These are phyloP conservation scores for Epinephelus coioides DNA, from an alignment of 2,797 vertebrate genomes.

Conservation along the genomic window DNA sequence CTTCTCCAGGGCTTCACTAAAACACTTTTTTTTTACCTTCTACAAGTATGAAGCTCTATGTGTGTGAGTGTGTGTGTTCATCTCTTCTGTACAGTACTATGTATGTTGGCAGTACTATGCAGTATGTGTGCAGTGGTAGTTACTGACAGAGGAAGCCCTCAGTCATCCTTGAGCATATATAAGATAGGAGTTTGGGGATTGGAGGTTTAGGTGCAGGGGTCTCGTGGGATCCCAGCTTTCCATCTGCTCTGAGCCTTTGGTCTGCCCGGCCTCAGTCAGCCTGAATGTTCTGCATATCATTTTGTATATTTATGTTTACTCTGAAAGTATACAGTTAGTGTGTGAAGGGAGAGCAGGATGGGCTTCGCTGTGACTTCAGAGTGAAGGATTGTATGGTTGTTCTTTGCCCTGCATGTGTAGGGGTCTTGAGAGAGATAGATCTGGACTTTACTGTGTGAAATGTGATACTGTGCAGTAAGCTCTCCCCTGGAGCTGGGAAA, in stretches of 20 bases:
- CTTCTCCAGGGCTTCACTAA: background rate
- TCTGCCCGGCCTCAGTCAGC: slow-evolving; percentile 2
- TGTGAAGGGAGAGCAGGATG: background rate
- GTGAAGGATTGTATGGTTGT: slow-evolving; percentile 22
- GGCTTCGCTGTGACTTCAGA: slow-evolving; percentile 29
- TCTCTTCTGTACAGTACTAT: background rate
- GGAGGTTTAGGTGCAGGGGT: slow-evolving; percentile 5
- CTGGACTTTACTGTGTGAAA: slow-evolving; percentile 42
- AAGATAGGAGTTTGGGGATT: slow-evolving; percentile 21
- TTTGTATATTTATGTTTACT: slow-evolving; percentile 59
- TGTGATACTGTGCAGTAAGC: slow-evolving; percentile 32
- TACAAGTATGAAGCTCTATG: slow-evolving; percentile 12
- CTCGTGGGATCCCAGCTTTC: slow-evolving; percentile 17
- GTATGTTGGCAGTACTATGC: background rate
- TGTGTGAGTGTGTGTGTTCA: slow-evolving; percentile 11
- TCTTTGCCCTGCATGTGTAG: slow-evolving; percentile 33
- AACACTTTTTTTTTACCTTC: slow-evolving; percentile 16
- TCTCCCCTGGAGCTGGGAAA: slow-evolving; percentile 36
- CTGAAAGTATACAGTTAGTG: slow-evolving; percentile 30
- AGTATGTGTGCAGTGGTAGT: slow-evolving; percentile 1
- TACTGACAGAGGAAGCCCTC: slow-evolving; percentile 11
- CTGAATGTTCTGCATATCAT: slow-evolving; percentile 14
- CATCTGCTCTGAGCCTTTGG: background rate
- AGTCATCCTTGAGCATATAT: slow-evolving; percentile 21
- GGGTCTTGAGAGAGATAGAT: slow-evolving; percentile 30